A percentile compares a stretch with the other conserved stretches of the same genome.
Evolutionary conservation across 23 tunicate species (phyloP).

Genomic region (Botrylloides violaceus): DNA sequence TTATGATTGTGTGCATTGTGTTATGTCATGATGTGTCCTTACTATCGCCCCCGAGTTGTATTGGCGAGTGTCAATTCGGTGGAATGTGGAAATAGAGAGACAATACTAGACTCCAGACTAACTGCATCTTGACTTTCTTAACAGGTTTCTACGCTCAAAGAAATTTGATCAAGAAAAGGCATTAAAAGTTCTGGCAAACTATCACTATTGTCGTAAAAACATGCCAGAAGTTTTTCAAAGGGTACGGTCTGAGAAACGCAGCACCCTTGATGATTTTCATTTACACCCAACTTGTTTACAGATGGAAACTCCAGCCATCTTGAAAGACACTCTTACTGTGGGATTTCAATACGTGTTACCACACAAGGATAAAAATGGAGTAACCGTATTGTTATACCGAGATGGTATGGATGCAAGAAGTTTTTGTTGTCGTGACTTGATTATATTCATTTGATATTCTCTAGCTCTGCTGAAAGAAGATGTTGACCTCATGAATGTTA

Average conservation of each 20-base stretch:
- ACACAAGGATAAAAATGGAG: conserved; percentile 48
- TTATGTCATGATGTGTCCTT: too few species aligned
- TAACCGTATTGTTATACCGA: conserved; percentile 29
- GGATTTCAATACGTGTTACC: conserved; percentile 32
- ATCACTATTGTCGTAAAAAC: conserved; percentile 44
- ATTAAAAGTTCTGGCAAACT: conserved; percentile 50
- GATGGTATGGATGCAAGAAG: conserved; percentile 13
- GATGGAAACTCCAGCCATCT: conserved; percentile 48
- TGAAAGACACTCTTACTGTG: conserved; percentile 29
- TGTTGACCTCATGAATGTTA: conserved; percentile 12
- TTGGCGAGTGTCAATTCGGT: too few species aligned
- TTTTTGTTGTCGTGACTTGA: neutral
- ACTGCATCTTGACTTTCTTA: too few species aligned
- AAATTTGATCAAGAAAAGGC: conserved; percentile 88
- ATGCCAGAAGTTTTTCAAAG: conserved; percentile 49
- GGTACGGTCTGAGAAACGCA: too few species aligned
- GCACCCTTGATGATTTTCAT: too few species aligned
- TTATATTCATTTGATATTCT: neutral
- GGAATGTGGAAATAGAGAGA: too few species aligned
- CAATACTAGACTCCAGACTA: too few species aligned
- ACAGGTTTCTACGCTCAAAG: conserved; percentile 64
- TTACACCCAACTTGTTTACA: neutral
- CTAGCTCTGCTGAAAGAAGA: neutral
- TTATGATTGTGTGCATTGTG: too few species aligned
- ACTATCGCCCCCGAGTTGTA: too few species aligned